Conservation (phyloP, 2,113 vertebrate species). For the Empidonax traillii region DNA sequence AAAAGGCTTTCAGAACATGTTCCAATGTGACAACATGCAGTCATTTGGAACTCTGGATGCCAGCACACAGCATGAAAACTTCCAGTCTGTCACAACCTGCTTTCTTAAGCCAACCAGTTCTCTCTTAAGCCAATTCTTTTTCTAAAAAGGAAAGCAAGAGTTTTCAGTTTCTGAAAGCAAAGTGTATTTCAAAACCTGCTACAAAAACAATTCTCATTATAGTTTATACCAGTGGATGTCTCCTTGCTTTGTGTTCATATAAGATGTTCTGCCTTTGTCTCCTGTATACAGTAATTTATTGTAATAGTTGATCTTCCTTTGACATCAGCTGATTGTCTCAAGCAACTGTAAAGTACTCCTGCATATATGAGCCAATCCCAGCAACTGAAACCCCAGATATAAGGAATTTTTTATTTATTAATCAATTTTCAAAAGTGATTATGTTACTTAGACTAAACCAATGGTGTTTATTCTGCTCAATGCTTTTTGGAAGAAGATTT, state of each 20-base stretch:
- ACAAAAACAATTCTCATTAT: not conserved
- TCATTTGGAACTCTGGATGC: not conserved
- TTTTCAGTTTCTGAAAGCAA: not conserved
- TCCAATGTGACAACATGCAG: fast-evolving
- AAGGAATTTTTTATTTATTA: not conserved
- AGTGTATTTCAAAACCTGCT: not conserved
- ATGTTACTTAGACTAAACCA: not conserved
- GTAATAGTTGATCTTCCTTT: not conserved
- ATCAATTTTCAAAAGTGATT: not conserved
- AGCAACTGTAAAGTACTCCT: not conserved
- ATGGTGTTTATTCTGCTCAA: not conserved
- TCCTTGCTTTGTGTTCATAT: not conserved
- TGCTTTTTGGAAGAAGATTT: not conserved
- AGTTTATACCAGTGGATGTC: not conserved
- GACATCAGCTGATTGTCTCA: not conserved
- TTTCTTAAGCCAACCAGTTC: not conserved
- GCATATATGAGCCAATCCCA: not conserved
- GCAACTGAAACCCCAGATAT: not conserved
- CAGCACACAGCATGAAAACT: not conserved
- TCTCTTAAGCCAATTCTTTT: not conserved
- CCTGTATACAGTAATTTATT: not conserved
- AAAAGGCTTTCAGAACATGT: not conserved
- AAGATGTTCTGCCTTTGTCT: not conserved
- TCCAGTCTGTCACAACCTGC: not conserved
- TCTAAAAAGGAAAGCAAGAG: not conserved